Evolutionary conservation across 2,888 invertebrate species (phyloP).

Genomic region (Agonum fuliginosum): DNA sequence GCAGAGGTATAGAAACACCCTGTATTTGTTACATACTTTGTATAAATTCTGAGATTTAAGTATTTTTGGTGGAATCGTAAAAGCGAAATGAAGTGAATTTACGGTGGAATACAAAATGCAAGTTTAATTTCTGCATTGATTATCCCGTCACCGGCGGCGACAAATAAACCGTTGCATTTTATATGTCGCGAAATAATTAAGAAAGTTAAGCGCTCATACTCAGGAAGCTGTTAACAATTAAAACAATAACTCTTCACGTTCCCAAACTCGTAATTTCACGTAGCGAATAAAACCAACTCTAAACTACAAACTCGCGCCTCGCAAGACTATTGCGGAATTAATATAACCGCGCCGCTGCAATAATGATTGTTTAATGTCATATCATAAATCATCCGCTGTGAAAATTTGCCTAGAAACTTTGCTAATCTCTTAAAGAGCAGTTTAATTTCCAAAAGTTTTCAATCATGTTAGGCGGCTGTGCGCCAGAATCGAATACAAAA

Average conservation of each 20-base stretch:
- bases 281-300: conserved; percentile 37
- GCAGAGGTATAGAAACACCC: too few species aligned
- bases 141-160: conserved; percentile 9
- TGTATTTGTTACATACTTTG: too few species aligned
- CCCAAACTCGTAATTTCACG: conserved; percentile 47
- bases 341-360: conserved; percentile 53
- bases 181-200: conserved; percentile 50
- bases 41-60: too few species aligned
- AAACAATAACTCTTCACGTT: conserved; percentile 56
- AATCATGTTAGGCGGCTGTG: conserved; percentile 29
- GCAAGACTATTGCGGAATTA: conserved; percentile 49
- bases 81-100: not conserved
- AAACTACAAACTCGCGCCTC: conserved; percentile 24
- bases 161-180: conserved; percentile 45
- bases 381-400: conserved; percentile 54
- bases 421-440: conserved; percentile 56
- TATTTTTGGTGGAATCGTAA: too few species aligned
- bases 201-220: conserved; percentile 51
- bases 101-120: not conserved
- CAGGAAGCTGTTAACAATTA: conserved; percentile 48
- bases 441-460: conserved; percentile 50
- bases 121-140: not conserved
- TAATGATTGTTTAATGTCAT: conserved; percentile 59
- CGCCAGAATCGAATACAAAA: conserved; percentile 45
- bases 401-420: conserved; percentile 57